phyloP scores from a whole-genome alignment of 2,888 invertebrate species.

The Liopterus haemorrhoidalis region DNA sequence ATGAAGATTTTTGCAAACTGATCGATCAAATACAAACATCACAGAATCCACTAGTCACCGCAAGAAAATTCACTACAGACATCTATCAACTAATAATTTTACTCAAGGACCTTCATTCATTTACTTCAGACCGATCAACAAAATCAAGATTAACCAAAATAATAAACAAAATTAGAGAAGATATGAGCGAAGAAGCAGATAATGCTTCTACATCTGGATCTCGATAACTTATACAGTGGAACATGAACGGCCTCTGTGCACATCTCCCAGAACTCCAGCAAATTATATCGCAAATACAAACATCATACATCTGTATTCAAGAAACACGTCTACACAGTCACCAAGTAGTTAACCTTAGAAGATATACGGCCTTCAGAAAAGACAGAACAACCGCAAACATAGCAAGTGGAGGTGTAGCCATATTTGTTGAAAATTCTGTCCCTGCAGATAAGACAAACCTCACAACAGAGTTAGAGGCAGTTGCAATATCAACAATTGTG shows the following conservation, averaged over 20 bases:
- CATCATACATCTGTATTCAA: background rate
- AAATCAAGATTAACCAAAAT: constrained; percentile 20
- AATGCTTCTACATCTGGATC: background rate
- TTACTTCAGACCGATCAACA: constrained; percentile 5
- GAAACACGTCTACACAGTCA: background rate
- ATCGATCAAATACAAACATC: constrained; percentile 9
- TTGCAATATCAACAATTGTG: too few relatives aligned
- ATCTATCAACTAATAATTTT: constrained; percentile 5
- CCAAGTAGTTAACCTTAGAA: background rate
- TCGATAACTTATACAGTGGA: constrained; percentile 4
- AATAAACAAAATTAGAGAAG: constrained; percentile 10
- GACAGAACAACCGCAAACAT: too few relatives aligned
- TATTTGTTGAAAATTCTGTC: background rate
- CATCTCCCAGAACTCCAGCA: constrained; percentile 4
- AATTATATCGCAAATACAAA: background rate
- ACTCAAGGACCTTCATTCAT: constrained; percentile 9
- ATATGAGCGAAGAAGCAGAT: background rate
- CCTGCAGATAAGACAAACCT: constrained; percentile 2
- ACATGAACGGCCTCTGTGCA: constrained; percentile 1
- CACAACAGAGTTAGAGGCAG: background rate
- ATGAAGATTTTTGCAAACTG: constrained; percentile 9
- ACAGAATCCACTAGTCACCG: constrained; percentile 2
- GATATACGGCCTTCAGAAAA: background rate
- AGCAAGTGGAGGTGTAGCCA: constrained; percentile 8
- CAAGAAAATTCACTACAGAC: constrained; percentile 10